phyloP scores from a whole-genome alignment of 2,888 invertebrate species.

The Leucophenga montana region DNA sequence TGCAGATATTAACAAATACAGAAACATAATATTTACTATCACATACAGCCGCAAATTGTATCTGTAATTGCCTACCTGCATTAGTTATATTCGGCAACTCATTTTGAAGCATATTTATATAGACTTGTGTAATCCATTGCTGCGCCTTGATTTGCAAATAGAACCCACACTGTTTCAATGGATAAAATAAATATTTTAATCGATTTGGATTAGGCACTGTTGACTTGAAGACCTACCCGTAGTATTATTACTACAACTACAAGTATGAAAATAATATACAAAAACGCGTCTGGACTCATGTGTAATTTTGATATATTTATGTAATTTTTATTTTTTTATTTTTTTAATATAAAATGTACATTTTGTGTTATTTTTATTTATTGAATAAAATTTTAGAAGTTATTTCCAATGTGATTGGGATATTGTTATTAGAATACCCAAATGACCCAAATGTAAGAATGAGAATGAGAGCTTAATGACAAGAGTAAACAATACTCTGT shows the following conservation, averaged over 20 bases:
- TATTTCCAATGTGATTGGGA: too few species aligned
- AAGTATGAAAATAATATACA: conserved; percentile 51
- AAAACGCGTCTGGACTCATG: conserved; percentile 36
- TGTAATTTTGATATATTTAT: neutral
- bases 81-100: conserved; percentile 50
- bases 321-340: neutral
- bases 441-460: too few species aligned
- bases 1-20: too few species aligned
- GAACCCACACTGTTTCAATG: neutral
- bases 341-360: neutral
- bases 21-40: too few species aligned
- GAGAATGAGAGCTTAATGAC: too few species aligned
- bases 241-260: conserved; percentile 44
- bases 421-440: too few species aligned
- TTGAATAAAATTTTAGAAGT: too few species aligned
- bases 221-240: conserved; percentile 48
- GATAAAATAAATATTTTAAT: neutral
- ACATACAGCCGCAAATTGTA: too few species aligned
- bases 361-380: neutral
- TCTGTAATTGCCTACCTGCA: conserved; percentile 51
- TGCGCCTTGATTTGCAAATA: conserved; percentile 45
- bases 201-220: neutral
- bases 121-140: conserved; percentile 44
- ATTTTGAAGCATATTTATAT: conserved; percentile 49
- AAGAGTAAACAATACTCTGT: too few species aligned